Evolutionary conservation across 2,888 invertebrate genomes (phyloP).

Genomic region (Atrina japonica): DNA sequence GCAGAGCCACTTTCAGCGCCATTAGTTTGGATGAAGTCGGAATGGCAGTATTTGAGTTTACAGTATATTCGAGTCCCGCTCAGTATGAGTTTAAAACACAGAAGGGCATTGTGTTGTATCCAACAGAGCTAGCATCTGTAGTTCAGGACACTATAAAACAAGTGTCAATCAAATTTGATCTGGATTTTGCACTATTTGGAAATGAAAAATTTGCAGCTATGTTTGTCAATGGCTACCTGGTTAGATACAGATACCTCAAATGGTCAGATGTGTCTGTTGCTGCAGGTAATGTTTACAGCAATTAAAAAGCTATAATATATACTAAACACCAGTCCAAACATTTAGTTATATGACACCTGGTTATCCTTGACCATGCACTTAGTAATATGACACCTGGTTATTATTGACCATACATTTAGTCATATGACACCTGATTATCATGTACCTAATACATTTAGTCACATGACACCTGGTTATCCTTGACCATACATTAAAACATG

Average conservation of each 20-base stretch:
- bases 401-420: no score
- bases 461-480: no score
- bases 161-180: slow-evolving; percentile 44
- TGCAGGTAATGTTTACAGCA: slow-evolving; percentile 27
- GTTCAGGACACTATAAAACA: slow-evolving; percentile 31
- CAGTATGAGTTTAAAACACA: slow-evolving; percentile 46
- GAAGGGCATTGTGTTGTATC: slow-evolving; percentile 30
- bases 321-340: no score
- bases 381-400: neutral
- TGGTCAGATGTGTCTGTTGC: slow-evolving; percentile 9
- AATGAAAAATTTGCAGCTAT: slow-evolving; percentile 21
- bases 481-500: no score
- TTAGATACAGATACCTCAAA: slow-evolving; percentile 20
- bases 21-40: slow-evolving; percentile 56
- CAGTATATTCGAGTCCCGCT: slow-evolving; percentile 51
- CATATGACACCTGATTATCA: no score
- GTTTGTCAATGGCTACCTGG: slow-evolving; percentile 20
- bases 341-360: no score
- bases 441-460: no score
- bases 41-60: slow-evolving; percentile 50
- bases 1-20: slow-evolving; percentile 53
- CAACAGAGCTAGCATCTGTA: slow-evolving; percentile 22
- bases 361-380: neutral
- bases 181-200: slow-evolving; percentile 37
- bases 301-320: no score